A percentile compares a stretch with the other conserved stretches of the same genome.
Conservation (phyloP, 2,113 vertebrate genomes). For the Microtus richardsoni region DNA sequence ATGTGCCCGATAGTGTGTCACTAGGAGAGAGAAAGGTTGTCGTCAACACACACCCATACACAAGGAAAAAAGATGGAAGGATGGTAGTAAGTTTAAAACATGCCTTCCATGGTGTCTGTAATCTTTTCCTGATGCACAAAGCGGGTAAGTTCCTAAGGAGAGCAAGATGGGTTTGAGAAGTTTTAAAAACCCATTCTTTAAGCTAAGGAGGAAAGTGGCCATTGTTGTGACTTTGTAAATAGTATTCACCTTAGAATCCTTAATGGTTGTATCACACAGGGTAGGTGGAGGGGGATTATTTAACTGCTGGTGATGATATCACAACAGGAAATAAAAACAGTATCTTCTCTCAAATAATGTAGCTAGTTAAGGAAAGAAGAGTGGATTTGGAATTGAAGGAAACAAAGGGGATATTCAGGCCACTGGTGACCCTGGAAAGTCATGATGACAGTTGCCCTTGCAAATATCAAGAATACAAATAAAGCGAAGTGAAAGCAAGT, state of each 20-base stretch:
- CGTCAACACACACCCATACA: conserved; percentile 50
- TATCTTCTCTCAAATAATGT: background rate
- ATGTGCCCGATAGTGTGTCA: conserved; percentile 61
- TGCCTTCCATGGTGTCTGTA: conserved; percentile 74
- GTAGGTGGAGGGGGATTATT: background rate
- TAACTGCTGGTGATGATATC: conserved; percentile 49
- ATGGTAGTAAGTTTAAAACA: conserved; percentile 60
- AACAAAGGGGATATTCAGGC: background rate
- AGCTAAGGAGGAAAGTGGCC: background rate
- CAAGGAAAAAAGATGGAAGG: background rate
- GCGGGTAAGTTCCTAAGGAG: conserved; percentile 60
- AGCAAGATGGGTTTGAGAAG: conserved; percentile 68
- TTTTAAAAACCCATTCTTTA: conserved; percentile 23
- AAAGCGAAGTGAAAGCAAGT: conserved; percentile 78
- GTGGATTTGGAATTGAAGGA: background rate
- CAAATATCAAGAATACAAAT: conserved; percentile 80
- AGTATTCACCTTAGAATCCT: conserved; percentile 72
- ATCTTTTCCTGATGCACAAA: conserved; percentile 81
- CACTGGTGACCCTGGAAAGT: conserved; percentile 67
- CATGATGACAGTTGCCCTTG: conserved; percentile 67
- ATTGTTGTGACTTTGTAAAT: conserved; percentile 54
- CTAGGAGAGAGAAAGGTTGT: conserved; percentile 77
- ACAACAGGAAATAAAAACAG: conserved; percentile 54
- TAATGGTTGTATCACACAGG: conserved; percentile 47
- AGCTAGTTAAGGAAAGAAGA: background rate